phyloP scores from a whole-genome alignment of 2,113 vertebrate species.

The Pongo abelii region DNA sequence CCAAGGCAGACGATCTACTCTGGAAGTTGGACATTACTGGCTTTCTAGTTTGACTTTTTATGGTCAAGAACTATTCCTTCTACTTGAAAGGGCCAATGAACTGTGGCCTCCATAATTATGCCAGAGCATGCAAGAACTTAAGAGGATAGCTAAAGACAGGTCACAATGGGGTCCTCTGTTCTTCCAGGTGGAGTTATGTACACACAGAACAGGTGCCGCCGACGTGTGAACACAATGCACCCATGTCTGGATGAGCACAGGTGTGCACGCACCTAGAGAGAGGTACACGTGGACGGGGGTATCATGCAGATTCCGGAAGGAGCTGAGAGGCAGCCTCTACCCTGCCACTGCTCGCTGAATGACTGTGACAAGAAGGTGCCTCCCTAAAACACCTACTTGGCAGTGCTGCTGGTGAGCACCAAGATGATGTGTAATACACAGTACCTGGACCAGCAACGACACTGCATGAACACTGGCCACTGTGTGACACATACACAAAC shows the following conservation, averaged over 20 bases:
- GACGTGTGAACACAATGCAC: not conserved
- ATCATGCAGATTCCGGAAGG: not conserved
- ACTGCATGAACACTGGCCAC: not conserved
- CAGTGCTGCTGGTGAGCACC: not conserved
- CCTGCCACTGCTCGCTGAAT: not conserved
- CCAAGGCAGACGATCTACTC: not conserved
- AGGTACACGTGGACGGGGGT: not conserved
- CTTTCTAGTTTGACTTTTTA: not conserved
- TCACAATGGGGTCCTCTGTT: not conserved
- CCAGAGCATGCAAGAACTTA: not conserved
- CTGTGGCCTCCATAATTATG: not conserved
- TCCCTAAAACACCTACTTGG: not conserved
- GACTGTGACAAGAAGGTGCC: not conserved
- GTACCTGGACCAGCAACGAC: not conserved
- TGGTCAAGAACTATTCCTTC: not conserved
- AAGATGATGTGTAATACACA: fast-evolving
- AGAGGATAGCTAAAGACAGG: not conserved
- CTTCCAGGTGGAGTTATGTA: not conserved
- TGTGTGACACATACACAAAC: not conserved
- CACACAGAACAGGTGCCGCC: no score
- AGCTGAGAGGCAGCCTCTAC: not conserved
- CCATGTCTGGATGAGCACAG: fast-evolving
- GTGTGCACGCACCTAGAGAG: not conserved
- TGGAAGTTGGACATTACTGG: no score
- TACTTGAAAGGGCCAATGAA: not conserved